Base-by-base conservation (phyloP, 2,113 vertebrate species). In the Polypterus bichir region DNA sequence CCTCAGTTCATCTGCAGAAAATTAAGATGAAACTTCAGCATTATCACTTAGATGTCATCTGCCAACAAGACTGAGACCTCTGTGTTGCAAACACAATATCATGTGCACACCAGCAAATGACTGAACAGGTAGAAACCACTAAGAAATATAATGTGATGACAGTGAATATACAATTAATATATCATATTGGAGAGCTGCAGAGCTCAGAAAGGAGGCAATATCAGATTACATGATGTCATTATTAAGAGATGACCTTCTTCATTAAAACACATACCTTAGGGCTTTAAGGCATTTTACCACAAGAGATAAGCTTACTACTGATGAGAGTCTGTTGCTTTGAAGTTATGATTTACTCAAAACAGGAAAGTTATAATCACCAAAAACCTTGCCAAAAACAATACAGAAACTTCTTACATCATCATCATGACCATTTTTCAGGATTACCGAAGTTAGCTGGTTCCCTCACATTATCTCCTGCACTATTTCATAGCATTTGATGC, bases 11-110 rank as follows among this genome's bases (percentile, higher is more conserved):
- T 8, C 9, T 61, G 44, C 62, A 66, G 49, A 56, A 48, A 4
- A 52, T 58, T n/a, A 65, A 59, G 48, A 6, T 51, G 9, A 9
- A 68, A 55, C 49, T 59, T 46, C 61, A 66, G 46, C n/a, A n/a
- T 9, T 64, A 64, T 9, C 5, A 64, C 49, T 27, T 62, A 4
- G 49, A 64, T 48, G 45, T 64, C 1, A 57, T 61, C 4, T 64
- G 61, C 48, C 61, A 54, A 47, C 2, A 7, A 9, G 59, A 59
- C 5, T 64, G 61, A 54, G 54, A 64, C 44, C 49, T 64, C 3
- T 61, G 9, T 46, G 45, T 64, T 11, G 59, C 48, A 27, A 62
- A 64, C 46, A 11, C 65, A 6, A 10, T 54, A 7, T 62, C 65
- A 45, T 2, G 1, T 2, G 56, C 47, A 46, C 46, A 62, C n/a